A percentile compares a stretch with the other conserved stretches of the same genome.
Conservation (phyloP, 2,797 vertebrate species). For the Gymnothorax reevesii region DNA sequence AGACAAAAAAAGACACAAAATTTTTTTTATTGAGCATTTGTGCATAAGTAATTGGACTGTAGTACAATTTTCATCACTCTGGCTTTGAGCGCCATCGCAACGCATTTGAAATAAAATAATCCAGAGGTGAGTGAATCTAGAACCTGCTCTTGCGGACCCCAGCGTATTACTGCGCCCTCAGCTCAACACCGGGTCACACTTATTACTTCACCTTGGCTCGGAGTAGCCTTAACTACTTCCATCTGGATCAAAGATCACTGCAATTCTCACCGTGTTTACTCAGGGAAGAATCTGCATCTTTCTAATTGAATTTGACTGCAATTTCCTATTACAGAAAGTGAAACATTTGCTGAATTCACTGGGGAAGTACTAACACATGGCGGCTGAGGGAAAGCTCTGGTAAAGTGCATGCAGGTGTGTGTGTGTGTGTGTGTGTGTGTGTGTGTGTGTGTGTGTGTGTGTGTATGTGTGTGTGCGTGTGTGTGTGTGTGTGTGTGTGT, state of each 20-base stretch:
- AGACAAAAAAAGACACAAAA: no score
- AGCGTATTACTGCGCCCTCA: not conserved
- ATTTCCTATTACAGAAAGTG: not conserved
- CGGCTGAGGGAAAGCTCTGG: not conserved
- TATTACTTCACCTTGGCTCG: not conserved
- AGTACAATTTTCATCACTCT: no score
- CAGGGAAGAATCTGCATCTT: constrained; percentile 25
- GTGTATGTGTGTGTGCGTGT: not conserved
- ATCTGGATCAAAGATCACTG: not conserved
- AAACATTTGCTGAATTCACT: not conserved
- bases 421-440: no score
- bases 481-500: not conserved
- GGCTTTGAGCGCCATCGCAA: no score
- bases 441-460: no score
- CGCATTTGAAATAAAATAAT: no score
- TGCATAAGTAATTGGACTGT: no score
- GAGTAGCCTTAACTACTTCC: not conserved
- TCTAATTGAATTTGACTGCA: constrained; percentile 32
- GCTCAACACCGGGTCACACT: not conserved
- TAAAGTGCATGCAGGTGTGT: not conserved
- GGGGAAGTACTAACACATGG: not conserved
- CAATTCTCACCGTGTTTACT: not conserved
- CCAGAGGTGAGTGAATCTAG: no score
- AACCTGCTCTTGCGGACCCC: not conserved
- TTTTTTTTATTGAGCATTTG: no score